These are phyloP conservation scores for Sinhomidia bicolor DNA, from an alignment of 2,888 invertebrate genomes.

Conservation along the genomic window DNA sequence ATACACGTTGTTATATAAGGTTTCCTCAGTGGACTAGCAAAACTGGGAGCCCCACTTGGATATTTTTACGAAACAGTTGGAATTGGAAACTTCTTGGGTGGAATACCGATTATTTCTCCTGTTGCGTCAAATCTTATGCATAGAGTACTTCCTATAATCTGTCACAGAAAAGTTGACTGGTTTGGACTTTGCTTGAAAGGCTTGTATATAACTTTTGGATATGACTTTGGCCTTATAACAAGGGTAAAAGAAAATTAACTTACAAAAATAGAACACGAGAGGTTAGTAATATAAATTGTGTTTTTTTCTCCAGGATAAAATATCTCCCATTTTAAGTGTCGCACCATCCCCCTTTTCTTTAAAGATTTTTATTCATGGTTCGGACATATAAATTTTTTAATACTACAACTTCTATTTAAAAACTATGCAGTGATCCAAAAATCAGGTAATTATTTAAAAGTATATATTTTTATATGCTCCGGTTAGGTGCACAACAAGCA, in stretches of 20 bases:
- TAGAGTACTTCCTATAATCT: conserved; percentile 42
- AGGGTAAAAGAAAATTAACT: too few species aligned
- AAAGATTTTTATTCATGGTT: neutral
- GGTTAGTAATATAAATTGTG: too few species aligned
- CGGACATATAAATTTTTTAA: too few species aligned
- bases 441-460: too few species aligned
- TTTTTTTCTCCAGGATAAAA: conserved; percentile 46
- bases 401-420: too few species aligned
- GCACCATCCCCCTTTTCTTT: conserved; percentile 40
- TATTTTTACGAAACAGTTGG: conserved; percentile 12
- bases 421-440: too few species aligned
- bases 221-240: conserved; percentile 53
- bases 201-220: conserved; percentile 37
- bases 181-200: conserved; percentile 52
- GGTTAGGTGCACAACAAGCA: too few species aligned
- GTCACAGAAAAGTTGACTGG: conserved; percentile 52
- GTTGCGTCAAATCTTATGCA: conserved; percentile 32
- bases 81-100: conserved; percentile 3
- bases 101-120: conserved; percentile 39
- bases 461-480: too few species aligned
- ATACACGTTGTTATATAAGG: too few species aligned
- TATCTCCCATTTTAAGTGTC: conserved; percentile 57
- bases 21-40: conserved; percentile 21
- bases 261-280: too few species aligned
- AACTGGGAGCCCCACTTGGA: neutral